Percentiles rank a stretch among this genome's conserved stretches.
phyloP scores from a whole-genome alignment of 2,888 invertebrate species.

The Epirrhoe alternata region DNA sequence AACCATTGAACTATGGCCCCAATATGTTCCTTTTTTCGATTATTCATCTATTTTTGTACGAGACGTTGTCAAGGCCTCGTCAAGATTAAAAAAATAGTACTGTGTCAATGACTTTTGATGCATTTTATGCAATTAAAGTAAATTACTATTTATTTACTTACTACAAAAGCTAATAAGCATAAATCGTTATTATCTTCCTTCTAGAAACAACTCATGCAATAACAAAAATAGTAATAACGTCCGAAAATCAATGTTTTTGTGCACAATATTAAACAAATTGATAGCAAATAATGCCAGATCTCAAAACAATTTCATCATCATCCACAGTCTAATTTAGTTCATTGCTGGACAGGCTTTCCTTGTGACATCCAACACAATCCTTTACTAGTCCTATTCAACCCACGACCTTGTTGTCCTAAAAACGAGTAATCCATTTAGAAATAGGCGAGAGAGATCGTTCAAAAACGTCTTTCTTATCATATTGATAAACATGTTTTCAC shows the following conservation, averaged over 20 bases:
- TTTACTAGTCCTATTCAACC: too few relatives aligned
- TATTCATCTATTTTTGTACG: constrained; percentile 6
- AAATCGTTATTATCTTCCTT: neutral
- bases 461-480: constrained; percentile 9
- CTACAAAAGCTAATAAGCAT: neutral
- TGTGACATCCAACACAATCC: too few relatives aligned
- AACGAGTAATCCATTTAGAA: constrained; percentile 6
- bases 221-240: neutral
- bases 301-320: neutral
- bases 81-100: neutral
- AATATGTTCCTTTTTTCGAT: constrained; percentile 5
- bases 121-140: neutral
- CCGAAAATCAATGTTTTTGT: neutral
- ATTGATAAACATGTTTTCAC: constrained; percentile 19
- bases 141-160: neutral
- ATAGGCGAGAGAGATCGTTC: neutral
- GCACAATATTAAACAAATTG: constrained; percentile 5
- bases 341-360: too few relatives aligned
- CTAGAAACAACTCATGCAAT: neutral
- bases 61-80: neutral
- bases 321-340: too few relatives aligned
- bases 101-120: constrained; percentile 11
- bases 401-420: neutral
- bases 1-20: constrained; percentile 9
- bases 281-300: constrained; percentile 1